These are phyloP conservation scores for Lycaena phlaeas DNA, from an alignment of 2,888 invertebrate genomes.

Conservation along the genomic window DNA sequence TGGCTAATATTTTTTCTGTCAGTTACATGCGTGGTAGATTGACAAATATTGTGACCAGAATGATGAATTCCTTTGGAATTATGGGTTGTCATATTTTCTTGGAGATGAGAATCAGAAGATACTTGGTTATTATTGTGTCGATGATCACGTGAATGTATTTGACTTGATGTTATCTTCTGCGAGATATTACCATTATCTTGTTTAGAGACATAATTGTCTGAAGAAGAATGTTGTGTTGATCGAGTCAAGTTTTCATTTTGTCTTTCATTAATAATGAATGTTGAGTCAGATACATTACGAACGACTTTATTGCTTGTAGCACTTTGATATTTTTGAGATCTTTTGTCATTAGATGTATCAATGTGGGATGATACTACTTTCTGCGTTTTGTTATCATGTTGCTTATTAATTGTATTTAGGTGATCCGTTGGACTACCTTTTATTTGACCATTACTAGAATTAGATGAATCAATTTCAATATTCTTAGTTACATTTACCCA, in stretches of 20 bases:
- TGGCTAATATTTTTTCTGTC: conserved; percentile 12
- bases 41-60: conserved; percentile 11
- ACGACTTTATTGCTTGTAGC: conserved; percentile 13
- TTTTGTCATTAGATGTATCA: conserved; percentile 5
- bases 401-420: conserved; percentile 10
- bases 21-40: conserved; percentile 12
- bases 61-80: conserved; percentile 25
- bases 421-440: conserved; percentile 17
- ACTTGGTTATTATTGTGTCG: conserved; percentile 24
- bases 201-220: conserved; percentile 15
- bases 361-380: conserved; percentile 13
- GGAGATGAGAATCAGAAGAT: conserved; percentile 25
- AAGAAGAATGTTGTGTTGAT: conserved; percentile 16
- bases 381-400: conserved; percentile 11
- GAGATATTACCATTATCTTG: conserved; percentile 26
- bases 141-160: conserved; percentile 20
- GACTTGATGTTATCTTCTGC: conserved; percentile 31
- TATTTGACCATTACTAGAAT: too few relatives aligned
- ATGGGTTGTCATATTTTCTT: conserved; percentile 27
- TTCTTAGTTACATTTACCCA: conserved; percentile 71
- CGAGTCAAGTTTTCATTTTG: conserved; percentile 17
- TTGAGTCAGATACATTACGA: conserved; percentile 20
- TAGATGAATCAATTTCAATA: conserved; percentile 69
- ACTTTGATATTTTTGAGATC: conserved; percentile 11
- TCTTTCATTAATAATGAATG: conserved; percentile 20